Evolutionary conservation across 2,888 invertebrate species (phyloP), one percentile per base, ranked within the genome.

Genomic region (Tridacna gigas): DNA sequence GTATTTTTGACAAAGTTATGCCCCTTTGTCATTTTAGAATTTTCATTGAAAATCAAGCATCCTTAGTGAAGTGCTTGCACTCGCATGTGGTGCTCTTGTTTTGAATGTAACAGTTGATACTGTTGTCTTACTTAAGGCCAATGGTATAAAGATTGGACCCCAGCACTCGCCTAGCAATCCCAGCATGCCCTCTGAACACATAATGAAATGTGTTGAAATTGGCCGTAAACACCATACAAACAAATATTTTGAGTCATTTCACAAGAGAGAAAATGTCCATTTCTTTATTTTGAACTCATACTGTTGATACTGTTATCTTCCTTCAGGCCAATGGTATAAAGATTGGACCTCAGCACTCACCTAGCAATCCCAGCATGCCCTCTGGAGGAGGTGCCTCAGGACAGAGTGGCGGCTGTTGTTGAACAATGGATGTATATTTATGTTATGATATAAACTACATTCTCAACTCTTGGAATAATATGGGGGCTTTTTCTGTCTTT

Each of bases 61-160:
- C n/a, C n/a, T n/a, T n/a, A n/a, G n/a, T n/a, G n/a, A n/a, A n/a
- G n/a, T n/a, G n/a, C n/a, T n/a, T n/a, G n/a, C n/a, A n/a, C n/a
- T n/a, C n/a, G n/a, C n/a, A n/a, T n/a, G n/a, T n/a, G n/a, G n/a
- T n/a, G n/a, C n/a, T n/a, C n/a, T n/a, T n/a, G n/a, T n/a, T n/a
- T n/a, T n/a, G n/a, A n/a, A n/a, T n/a, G n/a, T 20, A 20, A 20
- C 11, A 3, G 56, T 56, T 56, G 37, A 37, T 37, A 37, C 37
- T 37, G 37, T 37, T 37, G 2, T 37, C 37, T 37, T 63, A 66
- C 95, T 96, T 26, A 95, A 99, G 99, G 99, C 99, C 90, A 99
- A 99, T 95, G 99, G 99, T 93, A 99, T 99, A 95, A 99, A 99
- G 96, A 98, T 99, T 93, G 99, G 99, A 78, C 99, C 99, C 87